Percentiles rank a stretch among this genome's conserved stretches.
These are phyloP conservation scores for Meriones psammophilus DNA, from an alignment of 2,797 vertebrate genomes.

Conservation along the genomic window DNA sequence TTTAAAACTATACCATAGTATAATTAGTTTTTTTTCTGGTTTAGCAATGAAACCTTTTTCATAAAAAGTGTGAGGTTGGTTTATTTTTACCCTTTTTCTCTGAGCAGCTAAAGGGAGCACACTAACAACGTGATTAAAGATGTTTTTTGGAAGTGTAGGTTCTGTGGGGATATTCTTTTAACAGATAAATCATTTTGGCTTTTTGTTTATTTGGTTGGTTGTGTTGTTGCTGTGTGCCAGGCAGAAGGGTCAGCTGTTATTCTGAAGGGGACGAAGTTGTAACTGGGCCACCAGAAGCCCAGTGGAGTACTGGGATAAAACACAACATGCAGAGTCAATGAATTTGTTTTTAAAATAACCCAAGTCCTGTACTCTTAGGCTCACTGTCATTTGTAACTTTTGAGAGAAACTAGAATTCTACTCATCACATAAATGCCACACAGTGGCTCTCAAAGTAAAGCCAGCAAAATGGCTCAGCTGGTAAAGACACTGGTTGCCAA, in stretches of 20 bases:
- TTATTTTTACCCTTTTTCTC: conserved; percentile 75
- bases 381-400: not conserved
- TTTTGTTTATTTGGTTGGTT: not conserved
- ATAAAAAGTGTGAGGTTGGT: conserved; percentile 50
- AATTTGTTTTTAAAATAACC: conserved; percentile 50
- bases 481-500: not conserved
- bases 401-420: conserved; percentile 18
- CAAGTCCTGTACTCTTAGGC: not conserved
- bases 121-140: conserved; percentile 64
- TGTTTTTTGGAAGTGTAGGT: conserved; percentile 29
- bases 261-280: conserved; percentile 30
- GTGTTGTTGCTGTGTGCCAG: not conserved
- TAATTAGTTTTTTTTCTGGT: conserved; percentile 55
- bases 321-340: not conserved
- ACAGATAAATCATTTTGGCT: not conserved
- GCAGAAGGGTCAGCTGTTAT: not conserved
- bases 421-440: not conserved
- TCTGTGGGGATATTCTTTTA: conserved; percentile 30
- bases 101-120: conserved; percentile 71
- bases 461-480: not conserved
- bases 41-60: conserved; percentile 77
- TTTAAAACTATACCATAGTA: conserved; percentile 73
- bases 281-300: not conserved
- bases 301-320: not conserved
- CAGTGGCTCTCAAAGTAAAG: not conserved